Percentiles rank a stretch among this genome's conserved stretches.
Evolutionary conservation across 2,113 vertebrate genomes (phyloP).

Genomic region (Sturnira hondurensis): DNA sequence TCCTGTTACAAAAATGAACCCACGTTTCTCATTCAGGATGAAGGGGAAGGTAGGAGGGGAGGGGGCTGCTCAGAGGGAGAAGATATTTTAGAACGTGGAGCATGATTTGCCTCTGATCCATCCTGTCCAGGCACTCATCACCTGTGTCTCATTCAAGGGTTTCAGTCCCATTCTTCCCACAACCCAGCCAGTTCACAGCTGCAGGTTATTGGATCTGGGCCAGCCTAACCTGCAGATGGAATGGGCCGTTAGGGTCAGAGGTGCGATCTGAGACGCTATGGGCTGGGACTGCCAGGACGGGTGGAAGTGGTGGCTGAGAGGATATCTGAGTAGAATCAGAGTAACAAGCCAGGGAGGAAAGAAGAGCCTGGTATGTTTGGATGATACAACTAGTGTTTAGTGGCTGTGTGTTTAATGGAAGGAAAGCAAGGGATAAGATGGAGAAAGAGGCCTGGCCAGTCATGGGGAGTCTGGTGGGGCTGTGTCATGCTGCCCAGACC

Average conservation of each 20-base stretch:
- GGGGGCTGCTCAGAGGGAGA: neutral
- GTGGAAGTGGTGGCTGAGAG: neutral
- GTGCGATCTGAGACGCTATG: neutral
- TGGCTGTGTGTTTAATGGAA: neutral
- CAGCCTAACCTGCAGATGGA: neutral
- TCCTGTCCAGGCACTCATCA: neutral
- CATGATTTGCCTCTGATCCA: neutral
- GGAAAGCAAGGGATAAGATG: neutral
- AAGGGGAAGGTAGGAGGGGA: neutral
- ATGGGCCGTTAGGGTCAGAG: neutral
- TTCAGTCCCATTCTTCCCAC: neutral
- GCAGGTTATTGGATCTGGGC: neutral
- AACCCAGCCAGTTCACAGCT: neutral
- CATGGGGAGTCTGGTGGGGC: neutral
- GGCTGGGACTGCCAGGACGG: neutral
- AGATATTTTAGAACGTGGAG: neutral
- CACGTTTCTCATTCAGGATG: conserved; percentile 2
- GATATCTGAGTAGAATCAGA: neutral
- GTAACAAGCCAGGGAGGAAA: neutral
- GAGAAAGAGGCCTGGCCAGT: neutral
- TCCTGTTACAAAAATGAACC: conserved; percentile 35
- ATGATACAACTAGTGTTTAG: neutral
- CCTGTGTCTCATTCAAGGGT: neutral
- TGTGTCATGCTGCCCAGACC: neutral
- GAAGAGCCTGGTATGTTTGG: neutral